phyloP scores from a whole-genome alignment of 2,113 vertebrate genomes.

The Ornithorhynchus anatinus region DNA sequence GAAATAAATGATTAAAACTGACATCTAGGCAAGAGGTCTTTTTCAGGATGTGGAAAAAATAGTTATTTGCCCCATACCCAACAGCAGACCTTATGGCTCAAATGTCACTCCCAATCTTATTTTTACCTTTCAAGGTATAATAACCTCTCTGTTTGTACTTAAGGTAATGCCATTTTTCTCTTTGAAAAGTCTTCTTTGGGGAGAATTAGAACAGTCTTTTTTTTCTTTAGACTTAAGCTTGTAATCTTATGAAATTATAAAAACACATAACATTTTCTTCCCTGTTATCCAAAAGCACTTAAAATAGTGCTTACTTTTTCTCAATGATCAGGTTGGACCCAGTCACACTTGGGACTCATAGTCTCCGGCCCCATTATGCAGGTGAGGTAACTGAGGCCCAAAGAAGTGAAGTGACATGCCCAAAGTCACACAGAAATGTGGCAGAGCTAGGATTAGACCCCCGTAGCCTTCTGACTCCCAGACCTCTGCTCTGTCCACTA shows the following conservation, averaged over 20 bases:
- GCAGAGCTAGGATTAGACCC: too few relatives aligned
- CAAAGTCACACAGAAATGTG: too few relatives aligned
- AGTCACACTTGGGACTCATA: too few relatives aligned
- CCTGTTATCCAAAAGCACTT: neutral
- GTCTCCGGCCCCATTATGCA: too few relatives aligned
- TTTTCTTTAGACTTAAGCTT: conserved; percentile 40
- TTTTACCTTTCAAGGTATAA: conserved; percentile 55
- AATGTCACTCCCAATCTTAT: conserved; percentile 63
- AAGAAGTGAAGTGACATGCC: too few relatives aligned
- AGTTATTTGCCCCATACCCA: conserved; percentile 56
- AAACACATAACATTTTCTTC: conserved; percentile 4
- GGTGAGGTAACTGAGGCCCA: too few relatives aligned
- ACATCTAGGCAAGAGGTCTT: conserved; percentile 33
- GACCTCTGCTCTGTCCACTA: too few relatives aligned
- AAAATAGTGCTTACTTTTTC: too few relatives aligned
- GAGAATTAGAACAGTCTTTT: conserved; percentile 45
- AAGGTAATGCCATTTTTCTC: conserved; percentile 49
- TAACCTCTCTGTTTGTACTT: conserved; percentile 20
- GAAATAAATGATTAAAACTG: conserved; percentile 29
- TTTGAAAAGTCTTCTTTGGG: conserved; percentile 50
- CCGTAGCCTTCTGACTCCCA: too few relatives aligned
- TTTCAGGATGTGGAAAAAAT: conserved; percentile 37
- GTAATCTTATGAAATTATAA: conserved; percentile 22
- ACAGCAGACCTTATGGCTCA: conserved; percentile 50
- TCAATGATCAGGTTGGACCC: neutral